Base-by-base conservation (phyloP, 2,797 vertebrate species). In the Phaenicophaeus curvirostris region DNA sequence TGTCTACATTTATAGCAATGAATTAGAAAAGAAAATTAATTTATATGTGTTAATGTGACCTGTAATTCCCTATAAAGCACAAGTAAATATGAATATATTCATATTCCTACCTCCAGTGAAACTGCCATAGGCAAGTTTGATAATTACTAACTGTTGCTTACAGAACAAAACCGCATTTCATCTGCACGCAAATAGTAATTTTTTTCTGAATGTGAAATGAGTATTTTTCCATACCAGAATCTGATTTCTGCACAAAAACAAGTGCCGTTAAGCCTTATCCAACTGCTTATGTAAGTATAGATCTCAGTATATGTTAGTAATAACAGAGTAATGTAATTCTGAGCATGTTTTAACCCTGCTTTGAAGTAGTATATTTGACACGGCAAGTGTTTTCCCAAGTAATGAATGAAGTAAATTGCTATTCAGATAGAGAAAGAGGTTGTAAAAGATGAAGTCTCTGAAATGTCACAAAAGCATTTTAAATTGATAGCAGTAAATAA, bases 131-230 rank as follows among this genome's bases (percentile, higher is more conserved):
- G 74, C 59, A 84, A 84, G 62, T 50, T 55, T 78, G 44, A 58
- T 94, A 76, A 91, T 94, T 93, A 85, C 80, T 77, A 87, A 77
- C 62, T 63, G 84, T 66, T 94, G 90, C 83, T 95, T 89, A 69
- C 81, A 66, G 77, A 93, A 91, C 74, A 81, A 84, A 95, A 62
- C 65, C 61, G 54, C 53, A 65, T 93, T 92, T 93, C 85, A 92
- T 89, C 89, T 91, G 35, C 35, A 85, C 80, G 41, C 89, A 89
- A 94, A 66, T 66, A 67, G 15, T 94, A 42, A 5, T 20, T 71
- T 94, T 39, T 59, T 76, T 85, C 42, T 58, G 33, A 84, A 78
- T 82, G 59, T 63, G 81, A 92, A 95, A 65, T 20, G 55, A 71
- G 58, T 62, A 37, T 66, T 94, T 92, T 88, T 94, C 87, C 82